Evolutionary conservation across 2,888 invertebrate genomes (phyloP), one percentile per base, ranked within the genome.

Genomic region (Achlya flavicornis): DNA sequence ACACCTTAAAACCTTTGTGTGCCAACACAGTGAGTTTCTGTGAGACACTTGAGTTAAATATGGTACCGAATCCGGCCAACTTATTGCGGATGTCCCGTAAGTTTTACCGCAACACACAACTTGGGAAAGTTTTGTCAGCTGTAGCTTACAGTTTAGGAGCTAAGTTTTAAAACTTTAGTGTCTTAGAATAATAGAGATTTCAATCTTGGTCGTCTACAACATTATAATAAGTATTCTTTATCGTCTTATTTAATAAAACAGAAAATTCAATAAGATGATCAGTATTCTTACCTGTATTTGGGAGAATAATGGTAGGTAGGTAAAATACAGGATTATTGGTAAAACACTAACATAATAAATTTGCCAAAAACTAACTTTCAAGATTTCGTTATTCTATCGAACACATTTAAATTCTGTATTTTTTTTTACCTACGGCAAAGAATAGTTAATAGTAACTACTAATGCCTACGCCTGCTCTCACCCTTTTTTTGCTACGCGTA

Each of bases 71-170:
- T 77, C 81, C 74, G 69, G 78, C 77, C 72, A 85, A 85, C 80
- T 86, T 84, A 89, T 82, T 77, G 82, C 76, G 77, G 81, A 80
- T 78, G 83, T 82, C 83, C 78, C 80, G 80, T 82, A 87, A 90
- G 88, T 90, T 90, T 83, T 73, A 83, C 89, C 89, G 78, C 90
- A 88, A 76, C 79, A 79, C 79, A 76, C 76, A 73, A 81, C 78
- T 82, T 83, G 64, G 46, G 66, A 66, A 63, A 81, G 85, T 75
- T 82, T 81, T 65, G 76, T 68, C 71, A 67, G 67, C 68, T 66
- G 64, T 71, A 76, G 78, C 75, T 75, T 79, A 76, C 75, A 77
- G 80, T 79, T 81, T 80, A 61, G 73, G 76, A 61, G 16, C 19
- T 19, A 79, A 80, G 78, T 81, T 81, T 75, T 69, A 73, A 77